phyloP scores from a whole-genome alignment of 2,113 vertebrate species.

The Choloepus hoffmanni region DNA sequence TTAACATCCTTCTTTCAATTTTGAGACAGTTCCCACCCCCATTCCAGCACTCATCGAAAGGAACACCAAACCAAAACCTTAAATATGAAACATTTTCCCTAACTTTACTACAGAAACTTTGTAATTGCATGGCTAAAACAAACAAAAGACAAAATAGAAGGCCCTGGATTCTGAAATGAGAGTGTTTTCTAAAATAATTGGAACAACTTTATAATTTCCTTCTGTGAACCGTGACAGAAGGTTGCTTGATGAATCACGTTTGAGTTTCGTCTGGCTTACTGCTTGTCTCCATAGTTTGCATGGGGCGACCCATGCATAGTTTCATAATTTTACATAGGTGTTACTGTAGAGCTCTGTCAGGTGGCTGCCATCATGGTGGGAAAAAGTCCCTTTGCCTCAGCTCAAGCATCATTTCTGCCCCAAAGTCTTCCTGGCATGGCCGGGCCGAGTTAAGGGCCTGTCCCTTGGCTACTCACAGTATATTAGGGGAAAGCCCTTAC shows the following conservation, averaged over 20 bases:
- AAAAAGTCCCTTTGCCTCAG: neutral
- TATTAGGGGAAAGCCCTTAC: neutral
- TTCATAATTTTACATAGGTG: neutral
- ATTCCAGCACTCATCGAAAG: neutral
- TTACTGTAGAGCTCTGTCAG: neutral
- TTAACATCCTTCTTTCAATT: neutral
- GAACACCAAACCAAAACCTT: slow-evolving; percentile 6
- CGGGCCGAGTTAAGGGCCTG: neutral
- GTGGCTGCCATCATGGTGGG: neutral
- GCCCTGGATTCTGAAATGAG: neutral
- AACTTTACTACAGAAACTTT: neutral
- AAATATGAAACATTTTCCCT: neutral
- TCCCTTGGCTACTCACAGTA: accelerated
- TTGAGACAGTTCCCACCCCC: neutral
- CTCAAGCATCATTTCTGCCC: neutral
- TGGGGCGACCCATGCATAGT: neutral
- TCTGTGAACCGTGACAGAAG: neutral
- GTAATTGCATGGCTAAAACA: neutral
- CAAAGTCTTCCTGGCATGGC: accelerated
- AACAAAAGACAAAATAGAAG: neutral
- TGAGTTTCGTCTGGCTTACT: neutral
- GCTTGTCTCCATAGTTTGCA: neutral
- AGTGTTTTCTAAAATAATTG: neutral
- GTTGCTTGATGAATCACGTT: neutral
- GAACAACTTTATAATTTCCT: neutral